phyloP scores from a whole-genome alignment of 2,797 vertebrate genomes.

The Hypotaenidia okinawae region DNA sequence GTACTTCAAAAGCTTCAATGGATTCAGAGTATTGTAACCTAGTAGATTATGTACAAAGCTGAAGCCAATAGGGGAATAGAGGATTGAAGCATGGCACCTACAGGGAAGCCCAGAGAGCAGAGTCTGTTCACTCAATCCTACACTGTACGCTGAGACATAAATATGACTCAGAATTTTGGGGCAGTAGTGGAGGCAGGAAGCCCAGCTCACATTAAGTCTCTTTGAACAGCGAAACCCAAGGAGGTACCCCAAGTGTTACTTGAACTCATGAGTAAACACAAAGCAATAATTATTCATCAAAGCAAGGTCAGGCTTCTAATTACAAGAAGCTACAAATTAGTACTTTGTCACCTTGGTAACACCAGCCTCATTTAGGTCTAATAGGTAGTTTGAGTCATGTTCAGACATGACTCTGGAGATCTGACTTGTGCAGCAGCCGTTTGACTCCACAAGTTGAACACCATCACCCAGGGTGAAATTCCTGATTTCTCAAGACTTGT shows the following conservation, averaged over 20 bases:
- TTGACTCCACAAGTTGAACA: background rate
- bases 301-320: background rate
- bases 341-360: background rate
- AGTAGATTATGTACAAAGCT: background rate
- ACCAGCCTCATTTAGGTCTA: background rate
- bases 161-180: background rate
- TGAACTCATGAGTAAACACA: background rate
- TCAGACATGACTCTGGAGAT: background rate
- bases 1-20: background rate
- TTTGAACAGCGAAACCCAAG: background rate
- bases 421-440: background rate
- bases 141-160: background rate
- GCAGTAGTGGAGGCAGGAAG: background rate
- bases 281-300: background rate
- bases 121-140: background rate
- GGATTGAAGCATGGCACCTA: background rate
- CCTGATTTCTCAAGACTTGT: background rate
- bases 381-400: background rate
- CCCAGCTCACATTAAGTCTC: accelerated
- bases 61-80: background rate
- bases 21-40: background rate
- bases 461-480: background rate
- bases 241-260: background rate
- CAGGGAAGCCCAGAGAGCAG: background rate
- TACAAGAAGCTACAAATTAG: background rate